Evolutionary conservation across 2,113 vertebrate genomes (phyloP).

Genomic region (Alexandromys fortis): DNA sequence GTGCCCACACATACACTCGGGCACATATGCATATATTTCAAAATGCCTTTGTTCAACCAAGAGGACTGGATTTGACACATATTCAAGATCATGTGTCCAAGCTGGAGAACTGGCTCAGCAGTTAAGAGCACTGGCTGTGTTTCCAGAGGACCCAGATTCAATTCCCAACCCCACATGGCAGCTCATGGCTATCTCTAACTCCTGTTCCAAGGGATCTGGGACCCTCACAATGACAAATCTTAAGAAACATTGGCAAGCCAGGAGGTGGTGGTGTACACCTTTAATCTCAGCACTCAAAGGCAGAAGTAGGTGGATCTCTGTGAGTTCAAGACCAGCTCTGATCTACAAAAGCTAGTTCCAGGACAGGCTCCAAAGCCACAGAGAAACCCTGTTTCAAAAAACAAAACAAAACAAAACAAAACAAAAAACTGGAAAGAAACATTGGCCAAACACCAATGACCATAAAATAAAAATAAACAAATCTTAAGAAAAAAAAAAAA

Average conservation of each 20-base stretch:
- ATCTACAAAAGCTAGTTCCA: too few relatives aligned
- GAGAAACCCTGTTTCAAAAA: too few relatives aligned
- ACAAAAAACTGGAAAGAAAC: too few relatives aligned
- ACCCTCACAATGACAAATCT: background rate
- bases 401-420: too few relatives aligned
- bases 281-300: too few relatives aligned
- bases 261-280: too few relatives aligned
- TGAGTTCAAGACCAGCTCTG: too few relatives aligned
- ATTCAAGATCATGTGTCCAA: background rate
- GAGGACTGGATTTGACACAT: background rate
- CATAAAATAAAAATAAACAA: background rate
- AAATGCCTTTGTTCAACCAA: constrained; percentile 10
- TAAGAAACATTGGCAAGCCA: too few relatives aligned
- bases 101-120: background rate
- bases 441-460: background rate
- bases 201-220: background rate
- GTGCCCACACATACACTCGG: background rate
- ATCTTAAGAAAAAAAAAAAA: background rate
- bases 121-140: background rate
- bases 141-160: background rate
- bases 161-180: background rate
- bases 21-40: background rate
- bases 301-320: too few relatives aligned
- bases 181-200: background rate
- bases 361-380: too few relatives aligned